phyloP scores from a whole-genome alignment of 2,888 invertebrate genomes.

The Cheilosia pagana region DNA sequence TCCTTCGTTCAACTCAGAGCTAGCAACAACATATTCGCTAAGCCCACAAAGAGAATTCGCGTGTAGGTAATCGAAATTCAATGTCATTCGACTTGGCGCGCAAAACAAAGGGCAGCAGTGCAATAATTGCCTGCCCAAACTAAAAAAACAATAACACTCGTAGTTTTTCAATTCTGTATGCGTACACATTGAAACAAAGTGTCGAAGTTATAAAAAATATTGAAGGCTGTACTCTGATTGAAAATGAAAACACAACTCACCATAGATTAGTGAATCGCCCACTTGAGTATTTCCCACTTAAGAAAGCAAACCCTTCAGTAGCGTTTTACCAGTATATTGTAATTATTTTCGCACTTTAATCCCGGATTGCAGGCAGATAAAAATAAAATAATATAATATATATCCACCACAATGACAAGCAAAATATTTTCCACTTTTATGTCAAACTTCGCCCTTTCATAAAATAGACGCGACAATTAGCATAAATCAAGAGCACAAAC shows the following conservation, averaged over 20 bases:
- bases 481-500: slow-evolving; percentile 39
- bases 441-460: not conserved
- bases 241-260: not conserved
- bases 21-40: too few species aligned
- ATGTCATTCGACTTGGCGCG: too few species aligned
- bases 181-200: too few species aligned
- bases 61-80: too few species aligned
- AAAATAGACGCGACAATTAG: slow-evolving; percentile 2
- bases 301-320: not conserved
- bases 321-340: not conserved
- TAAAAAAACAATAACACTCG: too few species aligned
- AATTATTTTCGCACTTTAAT: slow-evolving; percentile 9
- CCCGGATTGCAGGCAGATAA: not conserved
- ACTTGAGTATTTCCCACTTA: slow-evolving; percentile 6
- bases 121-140: too few species aligned
- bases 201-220: too few species aligned
- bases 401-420: not conserved
- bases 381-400: not conserved
- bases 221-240: too few species aligned
- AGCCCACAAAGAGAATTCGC: too few species aligned
- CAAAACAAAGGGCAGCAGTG: too few species aligned
- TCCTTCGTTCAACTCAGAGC: too few species aligned
- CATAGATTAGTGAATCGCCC: not conserved
- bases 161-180: too few species aligned
- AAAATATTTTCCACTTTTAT: slow-evolving; percentile 24